Evolutionary conservation across 2,797 vertebrate species (phyloP).

Genomic region (Masticophis lateralis): DNA sequence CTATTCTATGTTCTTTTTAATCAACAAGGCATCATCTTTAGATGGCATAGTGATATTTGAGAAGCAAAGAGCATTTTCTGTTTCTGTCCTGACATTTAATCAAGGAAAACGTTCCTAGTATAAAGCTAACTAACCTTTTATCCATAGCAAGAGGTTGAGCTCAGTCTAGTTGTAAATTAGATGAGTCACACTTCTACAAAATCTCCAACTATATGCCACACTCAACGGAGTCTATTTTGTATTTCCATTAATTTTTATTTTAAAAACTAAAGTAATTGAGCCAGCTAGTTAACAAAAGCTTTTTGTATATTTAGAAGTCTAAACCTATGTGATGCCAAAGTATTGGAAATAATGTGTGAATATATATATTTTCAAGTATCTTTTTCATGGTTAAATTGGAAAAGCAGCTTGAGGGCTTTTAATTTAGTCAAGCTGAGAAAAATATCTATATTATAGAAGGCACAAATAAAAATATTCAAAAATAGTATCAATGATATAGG

Average conservation of each 20-base stretch:
- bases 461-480: neutral
- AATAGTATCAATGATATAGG: neutral
- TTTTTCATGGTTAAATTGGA: slow-evolving; percentile 18
- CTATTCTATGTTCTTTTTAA: neutral
- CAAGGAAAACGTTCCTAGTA: slow-evolving; percentile 36
- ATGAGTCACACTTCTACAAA: slow-evolving; percentile 52
- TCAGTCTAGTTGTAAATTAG: slow-evolving; percentile 53
- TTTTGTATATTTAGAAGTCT: slow-evolving; percentile 19
- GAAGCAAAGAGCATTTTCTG: slow-evolving; percentile 24
- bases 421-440: neutral
- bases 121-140: slow-evolving; percentile 50
- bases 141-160: slow-evolving; percentile 45
- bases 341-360: slow-evolving; percentile 9
- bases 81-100: slow-evolving; percentile 30
- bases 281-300: slow-evolving; percentile 52
- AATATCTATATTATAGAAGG: neutral
- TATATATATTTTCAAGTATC: slow-evolving; percentile 23
- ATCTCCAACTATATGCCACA: slow-evolving; percentile 57
- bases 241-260: slow-evolving; percentile 64
- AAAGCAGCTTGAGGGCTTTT: slow-evolving; percentile 29
- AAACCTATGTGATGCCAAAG: neutral
- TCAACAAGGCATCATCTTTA: neutral
- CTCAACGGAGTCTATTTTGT: slow-evolving; percentile 61
- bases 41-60: neutral
- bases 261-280: slow-evolving; percentile 56